Percentiles rank a stretch among this genome's conserved stretches.
Evolutionary conservation across 35 echinoderm and acorn worm species (phyloP).

Genomic region (Strongylocentrotus purpuratus): DNA sequence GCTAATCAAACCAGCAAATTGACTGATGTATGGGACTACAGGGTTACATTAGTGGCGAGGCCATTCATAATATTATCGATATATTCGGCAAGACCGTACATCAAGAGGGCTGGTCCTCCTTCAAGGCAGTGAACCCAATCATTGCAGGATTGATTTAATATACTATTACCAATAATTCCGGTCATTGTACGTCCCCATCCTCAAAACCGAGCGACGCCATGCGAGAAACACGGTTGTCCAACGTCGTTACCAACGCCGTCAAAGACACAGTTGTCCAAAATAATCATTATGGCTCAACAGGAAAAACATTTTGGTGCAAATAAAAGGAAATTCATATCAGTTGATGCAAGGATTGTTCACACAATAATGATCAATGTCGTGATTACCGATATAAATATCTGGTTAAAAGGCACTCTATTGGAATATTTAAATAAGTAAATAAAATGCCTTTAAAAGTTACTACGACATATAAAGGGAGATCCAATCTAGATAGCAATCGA

Average conservation of each 20-base stretch:
- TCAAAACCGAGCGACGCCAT: background rate
- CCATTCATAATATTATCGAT: background rate
- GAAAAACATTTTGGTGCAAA: too few relatives aligned
- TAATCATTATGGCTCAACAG: too few relatives aligned
- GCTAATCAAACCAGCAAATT: background rate
- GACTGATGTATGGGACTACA: background rate
- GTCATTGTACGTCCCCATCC: background rate
- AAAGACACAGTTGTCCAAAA: background rate
- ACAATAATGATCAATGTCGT: too few relatives aligned
- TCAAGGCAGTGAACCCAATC: background rate
- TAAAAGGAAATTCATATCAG: too few relatives aligned
- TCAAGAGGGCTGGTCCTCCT: background rate
- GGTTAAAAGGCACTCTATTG: too few relatives aligned
- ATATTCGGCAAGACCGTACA: background rate
- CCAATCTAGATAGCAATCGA: too few relatives aligned
- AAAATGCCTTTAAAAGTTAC: too few relatives aligned
- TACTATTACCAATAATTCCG: background rate
- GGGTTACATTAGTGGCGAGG: background rate
- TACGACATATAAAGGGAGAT: too few relatives aligned
- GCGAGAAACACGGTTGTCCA: background rate
- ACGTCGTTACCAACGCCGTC: background rate
- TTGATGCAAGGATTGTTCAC: too few relatives aligned
- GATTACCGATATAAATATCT: too few relatives aligned
- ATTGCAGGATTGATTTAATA: background rate
- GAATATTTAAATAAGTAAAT: too few relatives aligned